A percentile compares a stretch with the other conserved stretches of the same genome.
phyloP scores from a whole-genome alignment of 2,888 invertebrate species.

The Chymomyza caudatula region DNA sequence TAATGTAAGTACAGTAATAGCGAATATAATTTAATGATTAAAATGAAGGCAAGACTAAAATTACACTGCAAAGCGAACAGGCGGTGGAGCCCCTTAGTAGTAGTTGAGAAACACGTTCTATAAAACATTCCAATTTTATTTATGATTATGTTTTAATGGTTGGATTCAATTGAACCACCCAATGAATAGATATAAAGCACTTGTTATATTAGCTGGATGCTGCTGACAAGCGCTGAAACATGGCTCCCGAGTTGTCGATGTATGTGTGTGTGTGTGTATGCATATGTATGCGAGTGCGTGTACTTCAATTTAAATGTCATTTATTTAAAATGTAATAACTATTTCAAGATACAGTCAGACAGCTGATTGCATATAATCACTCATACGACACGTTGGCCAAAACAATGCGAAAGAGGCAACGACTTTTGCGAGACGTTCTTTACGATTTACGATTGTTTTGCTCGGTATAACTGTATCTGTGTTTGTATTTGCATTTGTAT shows the following conservation, averaged over 20 bases:
- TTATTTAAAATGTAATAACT: slow-evolving; percentile 58
- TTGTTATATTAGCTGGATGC: slow-evolving; percentile 36
- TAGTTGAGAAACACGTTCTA: too few species aligned
- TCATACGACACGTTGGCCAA: slow-evolving; percentile 49
- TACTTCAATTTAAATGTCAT: slow-evolving; percentile 53
- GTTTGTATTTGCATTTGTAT: background rate
- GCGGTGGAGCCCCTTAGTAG: too few species aligned
- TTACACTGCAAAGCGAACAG: too few species aligned
- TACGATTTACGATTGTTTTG: background rate
- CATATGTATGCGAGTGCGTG: slow-evolving; percentile 9
- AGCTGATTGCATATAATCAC: slow-evolving; percentile 53
- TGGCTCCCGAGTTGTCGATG: background rate
- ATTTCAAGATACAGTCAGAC: slow-evolving; percentile 44
- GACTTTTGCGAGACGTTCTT: background rate
- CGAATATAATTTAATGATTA: too few species aligned
- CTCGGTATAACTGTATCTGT: background rate
- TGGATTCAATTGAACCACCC: background rate
- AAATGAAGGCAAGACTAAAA: too few species aligned
- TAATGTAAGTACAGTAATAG: too few species aligned
- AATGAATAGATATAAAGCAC: too few species aligned
- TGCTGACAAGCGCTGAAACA: slow-evolving; percentile 5
- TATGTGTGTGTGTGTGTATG: slow-evolving; percentile 13
- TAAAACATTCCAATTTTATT: too few species aligned
- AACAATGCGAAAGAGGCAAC: background rate
- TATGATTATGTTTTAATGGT: too few species aligned